A percentile compares a stretch with the other conserved stretches of the same genome.
phyloP scores from a whole-genome alignment of 1,140 invertebrate genomes.

The Drosophila subobscura region DNA sequence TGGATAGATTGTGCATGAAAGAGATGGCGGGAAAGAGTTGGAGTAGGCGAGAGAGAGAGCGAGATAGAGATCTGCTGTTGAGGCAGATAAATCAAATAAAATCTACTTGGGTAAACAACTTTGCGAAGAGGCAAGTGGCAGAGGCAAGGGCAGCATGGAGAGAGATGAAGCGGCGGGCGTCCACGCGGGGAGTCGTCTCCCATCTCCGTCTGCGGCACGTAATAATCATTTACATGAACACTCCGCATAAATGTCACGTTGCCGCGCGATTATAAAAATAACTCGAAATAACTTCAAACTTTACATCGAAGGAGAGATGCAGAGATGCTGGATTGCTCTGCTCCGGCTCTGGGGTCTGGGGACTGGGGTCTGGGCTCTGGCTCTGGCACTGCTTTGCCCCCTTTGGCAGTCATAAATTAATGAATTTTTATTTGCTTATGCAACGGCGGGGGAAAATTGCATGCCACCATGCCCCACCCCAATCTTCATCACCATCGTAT shows the following conservation, averaged over 20 bases:
- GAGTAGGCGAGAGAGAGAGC: neutral
- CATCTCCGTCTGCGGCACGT: conserved; percentile 62
- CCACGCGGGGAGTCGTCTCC: conserved; percentile 29
- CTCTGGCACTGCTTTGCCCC: conserved; percentile 16
- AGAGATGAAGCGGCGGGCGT: neutral
- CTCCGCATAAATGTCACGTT: conserved; percentile 81
- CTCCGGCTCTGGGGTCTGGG: neutral
- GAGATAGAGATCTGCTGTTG: conserved; percentile 46
- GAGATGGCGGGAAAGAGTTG: neutral
- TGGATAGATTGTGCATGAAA: neutral
- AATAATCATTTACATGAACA: conserved; percentile 82
- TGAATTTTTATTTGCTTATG: conserved; percentile 82
- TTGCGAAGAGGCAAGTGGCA: conserved; percentile 25
- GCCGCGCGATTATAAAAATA: conserved; percentile 78
- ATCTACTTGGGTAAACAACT: conserved; percentile 70
- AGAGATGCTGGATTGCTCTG: conserved; percentile 23
- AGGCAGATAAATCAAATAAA: conserved; percentile 76
- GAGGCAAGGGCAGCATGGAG: neutral
- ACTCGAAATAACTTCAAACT: conserved; percentile 69
- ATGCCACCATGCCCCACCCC: conserved; percentile 13
- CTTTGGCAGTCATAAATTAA: conserved; percentile 78
- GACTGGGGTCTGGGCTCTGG: conserved; percentile 11
- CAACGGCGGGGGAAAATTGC: conserved; percentile 70
- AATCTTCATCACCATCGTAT: neutral
- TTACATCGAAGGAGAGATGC: conserved; percentile 16